Evolutionary conservation across 2,797 vertebrate species (phyloP).

Genomic region (Anguilla pacifica): DNA sequence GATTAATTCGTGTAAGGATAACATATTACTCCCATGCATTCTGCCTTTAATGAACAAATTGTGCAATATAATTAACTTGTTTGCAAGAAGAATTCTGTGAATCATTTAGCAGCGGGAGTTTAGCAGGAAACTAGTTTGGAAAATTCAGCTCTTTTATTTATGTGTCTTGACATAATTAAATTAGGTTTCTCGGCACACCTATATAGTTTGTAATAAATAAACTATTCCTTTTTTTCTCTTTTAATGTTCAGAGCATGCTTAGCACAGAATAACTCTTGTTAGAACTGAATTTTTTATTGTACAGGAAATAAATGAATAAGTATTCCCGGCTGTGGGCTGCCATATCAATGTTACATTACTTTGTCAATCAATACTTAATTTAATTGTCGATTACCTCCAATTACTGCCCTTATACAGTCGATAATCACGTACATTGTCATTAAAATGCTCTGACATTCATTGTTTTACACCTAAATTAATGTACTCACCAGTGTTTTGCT

Average conservation of each 20-base stretch:
- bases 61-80: conserved; percentile 61
- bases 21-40: conserved; percentile 58
- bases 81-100: conserved; percentile 50
- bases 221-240: background rate
- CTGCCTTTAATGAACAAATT: conserved; percentile 63
- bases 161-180: conserved; percentile 46
- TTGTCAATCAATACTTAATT: conserved; percentile 49
- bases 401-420: conserved; percentile 46
- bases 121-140: conserved; percentile 45
- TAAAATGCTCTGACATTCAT: conserved; percentile 42
- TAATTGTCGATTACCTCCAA: conserved; percentile 48
- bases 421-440: conserved; percentile 40
- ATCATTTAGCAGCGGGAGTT: conserved; percentile 56
- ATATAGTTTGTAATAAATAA: conserved; percentile 8
- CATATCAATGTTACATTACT: conserved; percentile 12
- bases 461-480: background rate
- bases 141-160: conserved; percentile 48
- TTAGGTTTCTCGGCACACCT: conserved; percentile 36
- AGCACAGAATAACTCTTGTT: conserved; percentile 1
- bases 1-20: conserved; percentile 59
- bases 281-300: conserved; percentile 23
- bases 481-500: background rate
- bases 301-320: conserved; percentile 28
- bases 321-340: background rate
- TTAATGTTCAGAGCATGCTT: background rate